Base-by-base conservation (phyloP, 2,888 invertebrate genomes). In the Hemistola chrysoprasaria region DNA sequence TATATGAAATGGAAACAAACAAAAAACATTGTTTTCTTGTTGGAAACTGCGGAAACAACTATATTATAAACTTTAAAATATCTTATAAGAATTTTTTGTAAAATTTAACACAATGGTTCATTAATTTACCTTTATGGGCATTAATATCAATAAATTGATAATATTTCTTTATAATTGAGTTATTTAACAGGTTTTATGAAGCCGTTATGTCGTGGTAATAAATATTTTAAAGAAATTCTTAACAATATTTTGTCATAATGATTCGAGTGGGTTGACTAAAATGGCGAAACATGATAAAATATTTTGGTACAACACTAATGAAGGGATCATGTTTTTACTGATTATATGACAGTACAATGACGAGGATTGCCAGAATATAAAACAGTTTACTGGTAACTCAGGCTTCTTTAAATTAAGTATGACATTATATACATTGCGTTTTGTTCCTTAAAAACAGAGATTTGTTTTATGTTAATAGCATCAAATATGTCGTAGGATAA, bases 21-120 rank as follows among this genome's bases (percentile, higher is more conserved):
- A n/a, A n/a, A n/a, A n/a, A n/a, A 21, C n/a, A 23, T 23, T 3
- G 23, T 21, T 21, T 8, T 8, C n/a, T n/a, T n/a, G n/a, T n/a
- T n/a, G n/a, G n/a, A n/a, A 16, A 16, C 16, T 16, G 4, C 16
- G 16, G 4, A 16, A 16, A 16, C 16, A 16, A 16, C 16, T 16
- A 2, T 4, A 16, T 16, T 16, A 16, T 16, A 4, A n/a, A n/a
- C n/a, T 16, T 16, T 16, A 16, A 16, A 25, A 25, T 8, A 23
- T 16, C 16, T 16, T 16, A 16, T 16, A 16, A 16, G 16, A 16
- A 16, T 24, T 32, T 22, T 26, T 35, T 8, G 21, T 23, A 9
- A 30, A n/a, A n/a, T n/a, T n/a, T n/a, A n/a, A n/a, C n/a, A 36
- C 39, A 38, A 34, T 34, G 28, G 37, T 22, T 25, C 22, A 38